Conservation (phyloP, 2,113 vertebrate genomes). For the Amphiprion ocellaris region DNA sequence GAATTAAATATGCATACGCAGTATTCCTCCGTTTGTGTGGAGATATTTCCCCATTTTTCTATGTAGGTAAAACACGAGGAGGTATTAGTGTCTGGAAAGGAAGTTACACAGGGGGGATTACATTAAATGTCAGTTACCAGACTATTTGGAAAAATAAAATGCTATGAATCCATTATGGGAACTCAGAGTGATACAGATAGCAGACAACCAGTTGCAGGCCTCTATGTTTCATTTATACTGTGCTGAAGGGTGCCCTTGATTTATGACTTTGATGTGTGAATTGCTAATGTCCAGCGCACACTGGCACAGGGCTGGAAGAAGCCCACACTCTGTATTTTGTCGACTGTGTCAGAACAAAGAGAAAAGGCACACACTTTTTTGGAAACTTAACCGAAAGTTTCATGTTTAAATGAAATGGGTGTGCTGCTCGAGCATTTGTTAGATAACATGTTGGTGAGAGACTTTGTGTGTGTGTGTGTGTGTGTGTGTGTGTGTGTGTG, state of each 20-base stretch:
- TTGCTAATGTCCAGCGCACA: slow-evolving; percentile 60
- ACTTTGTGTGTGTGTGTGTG: slow-evolving; percentile 32
- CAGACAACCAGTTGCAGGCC: slow-evolving; percentile 53
- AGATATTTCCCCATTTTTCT: slow-evolving; percentile 24
- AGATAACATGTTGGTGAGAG: slow-evolving; percentile 51
- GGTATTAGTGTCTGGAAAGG: slow-evolving; percentile 18
- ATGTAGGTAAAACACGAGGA: slow-evolving; percentile 33
- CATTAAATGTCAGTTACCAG: slow-evolving; percentile 49
- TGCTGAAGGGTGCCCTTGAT: slow-evolving; percentile 71
- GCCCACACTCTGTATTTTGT: slow-evolving; percentile 61
- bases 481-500: slow-evolving; percentile 55
- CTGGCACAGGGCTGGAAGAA: slow-evolving; percentile 36
- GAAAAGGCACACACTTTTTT: slow-evolving; percentile 43
- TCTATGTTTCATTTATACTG: slow-evolving; percentile 59
- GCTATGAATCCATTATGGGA: slow-evolving; percentile 48
- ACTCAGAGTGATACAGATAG: slow-evolving; percentile 35
- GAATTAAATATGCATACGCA: slow-evolving; percentile 63
- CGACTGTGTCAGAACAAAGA: slow-evolving; percentile 55
- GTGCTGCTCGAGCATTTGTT: slow-evolving; percentile 47
- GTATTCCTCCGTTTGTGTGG: slow-evolving; percentile 24
- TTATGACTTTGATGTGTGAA: slow-evolving; percentile 76
- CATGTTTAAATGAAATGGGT: slow-evolving; percentile 48
- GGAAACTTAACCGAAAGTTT: slow-evolving; percentile 56
- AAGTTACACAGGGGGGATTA: slow-evolving; percentile 20
- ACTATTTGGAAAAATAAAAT: slow-evolving; percentile 25